Conservation (phyloP, 2,888 invertebrate genomes). For the Petrolisthes cinctipes region DNA sequence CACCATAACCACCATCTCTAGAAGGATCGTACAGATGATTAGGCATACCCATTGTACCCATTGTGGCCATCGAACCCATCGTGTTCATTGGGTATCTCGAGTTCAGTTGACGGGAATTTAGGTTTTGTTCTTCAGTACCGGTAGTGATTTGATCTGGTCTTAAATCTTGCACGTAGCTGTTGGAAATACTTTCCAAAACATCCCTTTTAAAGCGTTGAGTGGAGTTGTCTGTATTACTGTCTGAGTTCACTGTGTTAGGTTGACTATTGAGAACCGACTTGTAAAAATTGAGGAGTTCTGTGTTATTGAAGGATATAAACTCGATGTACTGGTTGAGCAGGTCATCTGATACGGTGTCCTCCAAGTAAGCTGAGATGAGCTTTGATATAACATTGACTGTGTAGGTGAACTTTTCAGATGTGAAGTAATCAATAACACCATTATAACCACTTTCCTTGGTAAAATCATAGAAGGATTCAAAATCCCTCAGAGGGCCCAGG, state of each 20-base stretch:
- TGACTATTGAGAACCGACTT: constrained; percentile 25
- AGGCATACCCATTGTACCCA: not conserved
- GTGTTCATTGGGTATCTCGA: not conserved
- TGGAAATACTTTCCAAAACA: constrained; percentile 29
- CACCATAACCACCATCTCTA: constrained; percentile 37
- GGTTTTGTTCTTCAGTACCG: not conserved
- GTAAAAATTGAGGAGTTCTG: constrained; percentile 39
- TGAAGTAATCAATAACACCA: constrained; percentile 38
- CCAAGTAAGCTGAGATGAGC: constrained; percentile 37
- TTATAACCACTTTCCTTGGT: constrained; percentile 19
- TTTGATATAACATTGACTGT: constrained; percentile 29
- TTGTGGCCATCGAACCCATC: not conserved
- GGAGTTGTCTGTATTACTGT: not conserved
- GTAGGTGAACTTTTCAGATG: constrained; percentile 11
- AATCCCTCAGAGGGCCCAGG: constrained; percentile 38
- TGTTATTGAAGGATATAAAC: constrained; percentile 48
- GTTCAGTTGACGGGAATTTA: not conserved
- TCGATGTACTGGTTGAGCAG: constrained; percentile 35
- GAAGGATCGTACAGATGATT: constrained; percentile 29
- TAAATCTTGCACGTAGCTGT: not conserved
- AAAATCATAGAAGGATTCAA: constrained; percentile 38
- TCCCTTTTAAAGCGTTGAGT: constrained; percentile 4
- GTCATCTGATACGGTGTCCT: constrained; percentile 39
- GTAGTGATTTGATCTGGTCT: not conserved
- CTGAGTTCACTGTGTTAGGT: too few relatives aligned